Percentiles rank a stretch among this genome's conserved stretches.
These are phyloP conservation scores for Coregonus suidteri DNA, from an alignment of 2,797 vertebrate genomes.

Conservation along the genomic window DNA sequence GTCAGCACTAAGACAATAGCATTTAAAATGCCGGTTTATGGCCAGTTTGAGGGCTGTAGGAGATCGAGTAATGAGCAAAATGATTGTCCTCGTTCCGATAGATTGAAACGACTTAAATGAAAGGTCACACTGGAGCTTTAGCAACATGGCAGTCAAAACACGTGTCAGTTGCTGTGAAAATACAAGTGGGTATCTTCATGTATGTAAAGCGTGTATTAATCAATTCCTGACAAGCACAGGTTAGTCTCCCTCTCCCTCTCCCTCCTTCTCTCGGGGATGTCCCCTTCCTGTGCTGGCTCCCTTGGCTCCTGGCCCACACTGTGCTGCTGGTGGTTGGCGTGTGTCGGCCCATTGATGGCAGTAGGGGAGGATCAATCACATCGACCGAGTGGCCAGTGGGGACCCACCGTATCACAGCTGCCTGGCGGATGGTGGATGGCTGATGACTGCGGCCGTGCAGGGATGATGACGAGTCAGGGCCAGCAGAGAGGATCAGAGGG, in stretches of 20 bases:
- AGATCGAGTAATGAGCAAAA: not conserved
- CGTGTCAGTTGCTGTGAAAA: not conserved
- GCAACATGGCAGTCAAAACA: not conserved
- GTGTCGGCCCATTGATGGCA: slow-evolving; percentile 23
- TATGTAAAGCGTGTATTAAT: no score
- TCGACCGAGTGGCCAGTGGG: slow-evolving; percentile 43
- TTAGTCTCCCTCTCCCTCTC: not conserved
- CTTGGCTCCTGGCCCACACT: not conserved
- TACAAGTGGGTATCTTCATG: no score
- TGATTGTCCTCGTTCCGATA: not conserved
- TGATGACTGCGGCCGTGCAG: slow-evolving; percentile 30
- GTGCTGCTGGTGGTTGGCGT: slow-evolving; percentile 14
- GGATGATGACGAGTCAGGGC: slow-evolving; percentile 21
- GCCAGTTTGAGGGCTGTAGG: not conserved
- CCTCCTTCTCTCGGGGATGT: slow-evolving; percentile 38
- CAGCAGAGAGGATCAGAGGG: slow-evolving; percentile 37
- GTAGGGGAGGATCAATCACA: slow-evolving; percentile 54
- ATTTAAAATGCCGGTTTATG: not conserved
- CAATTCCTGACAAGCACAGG: no score
- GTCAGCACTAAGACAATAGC: not conserved
- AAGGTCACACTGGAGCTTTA: not conserved
- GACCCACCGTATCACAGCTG: slow-evolving; percentile 41
- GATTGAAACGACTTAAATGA: not conserved
- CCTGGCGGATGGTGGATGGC: slow-evolving; percentile 37
- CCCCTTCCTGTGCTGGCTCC: slow-evolving; percentile 16